These are phyloP conservation scores for Alectoris magna DNA, from an alignment of 2,797 vertebrate species.

Conservation along the genomic window DNA sequence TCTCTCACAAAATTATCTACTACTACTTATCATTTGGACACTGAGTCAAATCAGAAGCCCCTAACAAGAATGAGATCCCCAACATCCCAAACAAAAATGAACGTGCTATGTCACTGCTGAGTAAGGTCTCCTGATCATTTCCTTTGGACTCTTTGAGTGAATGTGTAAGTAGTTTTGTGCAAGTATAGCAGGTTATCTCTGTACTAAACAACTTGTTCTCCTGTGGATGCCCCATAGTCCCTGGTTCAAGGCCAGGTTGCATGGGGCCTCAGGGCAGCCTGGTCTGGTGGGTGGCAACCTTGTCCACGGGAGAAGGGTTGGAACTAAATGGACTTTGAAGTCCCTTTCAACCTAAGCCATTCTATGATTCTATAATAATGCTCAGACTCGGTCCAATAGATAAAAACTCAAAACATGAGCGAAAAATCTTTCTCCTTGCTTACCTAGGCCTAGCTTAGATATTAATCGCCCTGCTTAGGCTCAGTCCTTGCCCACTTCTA, in stretches of 20 bases:
- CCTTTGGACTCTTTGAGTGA: background rate
- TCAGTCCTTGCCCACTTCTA: background rate
- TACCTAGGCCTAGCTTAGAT: background rate
- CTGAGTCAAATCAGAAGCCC: background rate
- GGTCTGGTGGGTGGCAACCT: background rate
- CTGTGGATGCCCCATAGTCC: background rate
- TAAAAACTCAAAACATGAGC: background rate
- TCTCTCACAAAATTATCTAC: background rate
- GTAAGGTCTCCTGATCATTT: slow-evolving; percentile 13
- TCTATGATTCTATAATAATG: background rate
- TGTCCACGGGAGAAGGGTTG: background rate
- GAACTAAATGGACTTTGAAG: background rate
- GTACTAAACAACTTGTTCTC: background rate
- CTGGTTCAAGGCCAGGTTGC: too few species aligned
- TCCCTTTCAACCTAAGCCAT: background rate
- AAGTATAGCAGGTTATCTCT: background rate
- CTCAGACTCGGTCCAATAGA: background rate
- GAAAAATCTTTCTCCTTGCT: background rate
- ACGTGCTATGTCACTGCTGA: slow-evolving; percentile 22
- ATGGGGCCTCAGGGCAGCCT: too few species aligned
- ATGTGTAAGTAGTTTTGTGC: background rate
- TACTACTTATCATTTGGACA: background rate
- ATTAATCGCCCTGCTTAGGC: background rate
- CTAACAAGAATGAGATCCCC: background rate
- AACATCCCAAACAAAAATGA: background rate